phyloP scores from a whole-genome alignment of 1,140 invertebrate species.

The Sarcophaga bullata region DNA sequence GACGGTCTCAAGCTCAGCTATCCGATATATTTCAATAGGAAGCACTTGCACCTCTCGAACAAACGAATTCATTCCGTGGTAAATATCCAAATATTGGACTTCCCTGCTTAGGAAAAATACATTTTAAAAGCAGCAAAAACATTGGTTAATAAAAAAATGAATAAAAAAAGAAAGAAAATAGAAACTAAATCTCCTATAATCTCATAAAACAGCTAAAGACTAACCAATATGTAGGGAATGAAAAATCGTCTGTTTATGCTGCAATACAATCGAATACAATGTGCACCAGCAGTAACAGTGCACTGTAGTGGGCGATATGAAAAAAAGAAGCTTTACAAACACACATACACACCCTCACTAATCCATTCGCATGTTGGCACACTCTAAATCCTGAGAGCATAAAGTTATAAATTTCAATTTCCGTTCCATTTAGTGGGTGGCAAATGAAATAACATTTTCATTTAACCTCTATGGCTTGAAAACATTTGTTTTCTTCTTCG shows the following conservation, averaged over 20 bases:
- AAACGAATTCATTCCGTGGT: too few relatives aligned
- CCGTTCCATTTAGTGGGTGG: conserved; percentile 64
- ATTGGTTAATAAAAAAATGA: too few relatives aligned
- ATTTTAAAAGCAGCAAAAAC: background rate
- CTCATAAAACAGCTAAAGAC: conserved; percentile 15
- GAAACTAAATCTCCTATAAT: background rate
- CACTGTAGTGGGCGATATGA: background rate
- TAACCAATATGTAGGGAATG: background rate
- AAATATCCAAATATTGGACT: background rate
- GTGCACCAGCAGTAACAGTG: background rate
- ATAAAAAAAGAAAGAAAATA: background rate
- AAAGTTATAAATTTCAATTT: conserved; percentile 64
- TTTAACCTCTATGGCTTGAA: conserved; percentile 62
- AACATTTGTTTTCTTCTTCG: conserved; percentile 33
- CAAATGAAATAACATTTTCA: conserved; percentile 65
- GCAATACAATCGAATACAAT: conserved; percentile 2
- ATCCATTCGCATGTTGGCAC: background rate
- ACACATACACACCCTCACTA: background rate
- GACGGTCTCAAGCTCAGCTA: too few relatives aligned
- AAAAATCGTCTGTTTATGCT: conserved; percentile 5
- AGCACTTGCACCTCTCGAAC: too few relatives aligned
- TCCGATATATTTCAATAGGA: too few relatives aligned
- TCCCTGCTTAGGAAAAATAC: background rate
- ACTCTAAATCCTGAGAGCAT: conserved; percentile 13
- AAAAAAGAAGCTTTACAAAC: conserved; percentile 5